Conservation (phyloP, 2,888 invertebrate genomes). For the Corbicula japonica region DNA sequence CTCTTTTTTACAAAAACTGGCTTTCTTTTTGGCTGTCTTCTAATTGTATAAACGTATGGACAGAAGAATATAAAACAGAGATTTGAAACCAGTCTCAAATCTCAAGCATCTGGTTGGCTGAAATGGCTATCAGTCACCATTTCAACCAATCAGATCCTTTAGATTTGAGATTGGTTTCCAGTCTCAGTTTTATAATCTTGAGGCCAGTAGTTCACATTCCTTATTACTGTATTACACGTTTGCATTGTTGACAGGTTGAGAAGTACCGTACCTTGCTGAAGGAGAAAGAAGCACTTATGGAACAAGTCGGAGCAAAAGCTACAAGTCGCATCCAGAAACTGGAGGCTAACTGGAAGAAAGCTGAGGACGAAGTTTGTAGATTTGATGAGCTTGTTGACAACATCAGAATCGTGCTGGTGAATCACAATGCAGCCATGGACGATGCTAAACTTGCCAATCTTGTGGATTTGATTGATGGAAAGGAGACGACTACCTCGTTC, state of each 20-base stretch:
- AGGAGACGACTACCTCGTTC: constrained; percentile 18
- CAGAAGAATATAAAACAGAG: no score
- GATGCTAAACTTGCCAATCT: constrained; percentile 39
- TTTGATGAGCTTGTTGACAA: constrained; percentile 76
- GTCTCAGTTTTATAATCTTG: no score
- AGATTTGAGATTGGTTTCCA: no score
- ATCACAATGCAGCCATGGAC: constrained; percentile 4
- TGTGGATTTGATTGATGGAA: constrained; percentile 46
- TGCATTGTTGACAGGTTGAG: constrained; percentile 50
- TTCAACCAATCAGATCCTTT: no score
- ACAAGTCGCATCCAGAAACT: constrained; percentile 63
- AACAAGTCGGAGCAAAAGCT: constrained; percentile 70
- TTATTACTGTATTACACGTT: no score
- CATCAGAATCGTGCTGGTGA: constrained; percentile 30
- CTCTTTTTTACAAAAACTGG: no score
- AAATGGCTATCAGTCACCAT: no score
- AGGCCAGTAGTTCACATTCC: no score
- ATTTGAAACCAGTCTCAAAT: no score
- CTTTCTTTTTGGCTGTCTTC: no score
- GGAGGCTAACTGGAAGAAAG: constrained; percentile 78
- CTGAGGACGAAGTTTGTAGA: constrained; percentile 76
- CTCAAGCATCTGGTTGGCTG: no score
- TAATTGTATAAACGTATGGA: no score
- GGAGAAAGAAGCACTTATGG: constrained; percentile 71
- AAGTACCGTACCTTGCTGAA: constrained; percentile 58